Percentiles rank a stretch among this genome's conserved stretches.
phyloP scores from a whole-genome alignment of 2,888 invertebrate genomes.

The Gibbula magus region DNA sequence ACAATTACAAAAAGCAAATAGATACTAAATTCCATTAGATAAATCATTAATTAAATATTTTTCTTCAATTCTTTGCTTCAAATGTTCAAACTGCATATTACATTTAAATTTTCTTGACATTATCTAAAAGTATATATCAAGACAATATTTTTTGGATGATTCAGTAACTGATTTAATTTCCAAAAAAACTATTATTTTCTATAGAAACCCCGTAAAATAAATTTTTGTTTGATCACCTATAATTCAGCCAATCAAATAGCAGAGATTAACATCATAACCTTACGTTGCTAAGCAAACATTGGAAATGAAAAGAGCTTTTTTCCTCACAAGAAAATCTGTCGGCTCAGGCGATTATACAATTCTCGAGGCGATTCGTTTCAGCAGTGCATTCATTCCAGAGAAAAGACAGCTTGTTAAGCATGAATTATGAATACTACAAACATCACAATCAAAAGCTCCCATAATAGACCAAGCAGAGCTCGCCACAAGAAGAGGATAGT shows the following conservation, averaged over 20 bases:
- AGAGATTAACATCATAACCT: not conserved
- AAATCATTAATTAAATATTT: too few species aligned
- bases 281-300: not conserved
- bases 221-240: too few species aligned
- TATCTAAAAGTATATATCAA: too few species aligned
- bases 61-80: too few species aligned
- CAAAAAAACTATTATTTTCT: too few species aligned
- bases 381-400: not conserved
- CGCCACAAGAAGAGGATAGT: not conserved
- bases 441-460: not conserved
- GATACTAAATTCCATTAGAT: too few species aligned
- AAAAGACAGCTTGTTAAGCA: not conserved
- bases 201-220: too few species aligned
- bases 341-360: not conserved
- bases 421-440: conserved; percentile 1
- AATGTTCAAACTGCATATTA: too few species aligned
- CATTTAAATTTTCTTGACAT: too few species aligned
- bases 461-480: not conserved
- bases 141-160: too few species aligned
- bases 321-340: not conserved
- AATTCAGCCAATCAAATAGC: not conserved
- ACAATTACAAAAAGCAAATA: too few species aligned
- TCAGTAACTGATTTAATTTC: too few species aligned
- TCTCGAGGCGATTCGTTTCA: not conserved
- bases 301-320: not conserved